Conservation (phyloP, 1,140 invertebrate species). For the Leptopilina boulardi region DNA sequence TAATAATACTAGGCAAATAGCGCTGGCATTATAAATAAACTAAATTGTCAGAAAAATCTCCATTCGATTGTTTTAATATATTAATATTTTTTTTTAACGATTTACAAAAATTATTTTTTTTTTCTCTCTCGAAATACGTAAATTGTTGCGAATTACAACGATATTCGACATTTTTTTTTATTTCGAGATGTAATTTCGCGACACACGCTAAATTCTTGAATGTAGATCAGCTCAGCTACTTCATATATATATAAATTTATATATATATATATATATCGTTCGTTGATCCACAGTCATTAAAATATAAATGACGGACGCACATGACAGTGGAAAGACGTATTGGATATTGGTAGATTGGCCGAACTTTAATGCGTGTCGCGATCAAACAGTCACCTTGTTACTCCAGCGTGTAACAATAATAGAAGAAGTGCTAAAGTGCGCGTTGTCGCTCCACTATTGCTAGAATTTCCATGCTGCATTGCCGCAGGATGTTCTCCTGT, state of each 20-base stretch:
- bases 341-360: not conserved
- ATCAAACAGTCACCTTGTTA: conserved; percentile 71
- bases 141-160: not conserved
- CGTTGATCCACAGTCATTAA: conserved; percentile 4
- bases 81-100: too few species aligned
- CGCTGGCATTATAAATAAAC: too few species aligned
- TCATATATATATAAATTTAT: too few species aligned
- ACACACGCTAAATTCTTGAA: not conserved
- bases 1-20: too few species aligned
- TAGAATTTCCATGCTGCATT: conserved; percentile 80
- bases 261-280: too few species aligned
- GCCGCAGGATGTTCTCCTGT: conserved; percentile 80
- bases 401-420: conserved; percentile 66
- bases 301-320: not conserved
- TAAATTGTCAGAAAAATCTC: too few species aligned
- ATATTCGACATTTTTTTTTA: not conserved
- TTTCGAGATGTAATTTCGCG: not conserved
- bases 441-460: conserved; percentile 72
- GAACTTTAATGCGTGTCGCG: conserved; percentile 35
- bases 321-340: conserved; percentile 1
- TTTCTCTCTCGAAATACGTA: too few species aligned
- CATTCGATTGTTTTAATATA: too few species aligned
- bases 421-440: conserved; percentile 68
- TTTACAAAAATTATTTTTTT: too few species aligned
- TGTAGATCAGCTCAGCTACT: not conserved